These are phyloP conservation scores for Aegotheles bennettii DNA, from an alignment of 2,113 vertebrate genomes.

Conservation along the genomic window DNA sequence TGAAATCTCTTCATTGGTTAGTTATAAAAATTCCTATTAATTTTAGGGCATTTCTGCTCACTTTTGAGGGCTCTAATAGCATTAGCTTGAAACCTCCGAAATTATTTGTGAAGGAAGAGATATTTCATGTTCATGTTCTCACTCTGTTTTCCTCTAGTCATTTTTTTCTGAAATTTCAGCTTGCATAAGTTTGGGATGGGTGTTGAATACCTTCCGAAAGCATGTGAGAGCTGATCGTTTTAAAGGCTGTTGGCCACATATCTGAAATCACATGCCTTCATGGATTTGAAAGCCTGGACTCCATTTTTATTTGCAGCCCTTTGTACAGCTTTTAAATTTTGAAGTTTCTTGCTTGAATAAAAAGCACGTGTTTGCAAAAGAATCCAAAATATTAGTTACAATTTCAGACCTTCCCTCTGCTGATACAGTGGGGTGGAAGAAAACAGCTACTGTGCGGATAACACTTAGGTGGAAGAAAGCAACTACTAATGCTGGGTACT, in stretches of 20 bases:
- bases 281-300: background rate
- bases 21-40: conserved; percentile 24
- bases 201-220: background rate
- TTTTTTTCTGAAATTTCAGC: background rate
- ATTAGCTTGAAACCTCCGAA: background rate
- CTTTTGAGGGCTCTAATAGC: background rate
- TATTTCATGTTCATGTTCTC: background rate
- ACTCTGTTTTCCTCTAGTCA: background rate
- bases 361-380: background rate
- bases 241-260: background rate
- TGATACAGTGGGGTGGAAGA: background rate
- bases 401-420: accelerated
- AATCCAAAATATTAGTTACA: background rate
- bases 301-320: background rate
- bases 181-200: background rate
- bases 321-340: background rate
- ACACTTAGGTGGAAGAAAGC: background rate
- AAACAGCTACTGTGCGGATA: background rate
- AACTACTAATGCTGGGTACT: background rate
- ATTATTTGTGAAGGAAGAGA: background rate
- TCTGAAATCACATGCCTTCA: background rate
- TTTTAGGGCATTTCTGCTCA: background rate
- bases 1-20: conserved; percentile 7
- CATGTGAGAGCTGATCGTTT: background rate
- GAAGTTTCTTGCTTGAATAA: background rate